Percentiles rank a stretch among this genome's conserved stretches.
Conservation (phyloP, 2,113 vertebrate genomes). For the Chiloscyllium plagiosum region DNA sequence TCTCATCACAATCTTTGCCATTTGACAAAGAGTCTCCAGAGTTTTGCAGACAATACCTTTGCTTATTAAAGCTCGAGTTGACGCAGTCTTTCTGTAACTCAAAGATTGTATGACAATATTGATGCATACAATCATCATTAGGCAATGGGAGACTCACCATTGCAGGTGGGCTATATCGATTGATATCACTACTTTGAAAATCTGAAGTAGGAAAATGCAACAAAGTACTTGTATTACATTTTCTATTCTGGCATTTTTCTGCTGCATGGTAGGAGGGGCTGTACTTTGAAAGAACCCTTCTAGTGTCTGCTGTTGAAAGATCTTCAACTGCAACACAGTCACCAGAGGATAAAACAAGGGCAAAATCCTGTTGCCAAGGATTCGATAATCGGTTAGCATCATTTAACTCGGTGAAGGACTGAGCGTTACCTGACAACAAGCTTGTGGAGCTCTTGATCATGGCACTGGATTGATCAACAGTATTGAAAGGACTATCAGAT, state of each 20-base stretch:
- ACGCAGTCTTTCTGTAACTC: constrained; percentile 40
- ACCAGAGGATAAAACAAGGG: constrained; percentile 54
- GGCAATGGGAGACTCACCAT: not conserved
- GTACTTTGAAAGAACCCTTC: constrained; percentile 39
- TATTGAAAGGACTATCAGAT: constrained; percentile 40
- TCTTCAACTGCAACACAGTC: constrained; percentile 48
- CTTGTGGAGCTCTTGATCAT: constrained; percentile 47
- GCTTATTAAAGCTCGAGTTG: constrained; percentile 38
- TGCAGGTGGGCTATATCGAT: not conserved
- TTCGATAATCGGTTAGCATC: constrained; percentile 43
- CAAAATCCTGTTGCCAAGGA: constrained; percentile 57
- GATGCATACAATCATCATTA: not conserved
- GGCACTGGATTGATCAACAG: constrained; percentile 44
- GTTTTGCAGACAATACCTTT: constrained; percentile 39
- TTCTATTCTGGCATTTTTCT: not conserved
- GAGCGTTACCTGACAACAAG: constrained; percentile 44
- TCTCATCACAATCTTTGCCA: constrained; percentile 35
- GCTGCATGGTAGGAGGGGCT: constrained; percentile 39
- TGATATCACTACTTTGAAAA: not conserved
- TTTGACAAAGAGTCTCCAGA: constrained; percentile 24
- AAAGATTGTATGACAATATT: not conserved
- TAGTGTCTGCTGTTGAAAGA: constrained; percentile 44
- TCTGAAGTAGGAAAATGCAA: not conserved
- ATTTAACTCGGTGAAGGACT: constrained; percentile 43
- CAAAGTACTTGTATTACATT: not conserved